These are phyloP conservation scores for Penaeus monodon DNA, from an alignment of 2,888 invertebrate species.

Conservation along the genomic window DNA sequence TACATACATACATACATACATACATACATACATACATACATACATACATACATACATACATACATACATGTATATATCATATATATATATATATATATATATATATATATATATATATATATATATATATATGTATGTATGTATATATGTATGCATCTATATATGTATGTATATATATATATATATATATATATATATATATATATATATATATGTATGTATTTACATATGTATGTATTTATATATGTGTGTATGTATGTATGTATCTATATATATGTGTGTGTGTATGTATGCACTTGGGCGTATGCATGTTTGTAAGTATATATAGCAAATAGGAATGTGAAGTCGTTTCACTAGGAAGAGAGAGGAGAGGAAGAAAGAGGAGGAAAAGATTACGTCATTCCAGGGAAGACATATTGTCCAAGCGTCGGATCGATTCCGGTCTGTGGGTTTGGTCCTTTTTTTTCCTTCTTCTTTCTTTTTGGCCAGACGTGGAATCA, in stretches of 20 bases:
- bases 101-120: background rate
- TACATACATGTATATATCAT: background rate
- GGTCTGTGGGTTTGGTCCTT: too few relatives aligned
- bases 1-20: background rate
- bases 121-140: constrained; percentile 3
- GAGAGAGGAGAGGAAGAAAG: too few relatives aligned
- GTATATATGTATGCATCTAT: background rate
- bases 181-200: background rate
- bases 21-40: background rate
- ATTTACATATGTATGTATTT: background rate
- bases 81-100: background rate
- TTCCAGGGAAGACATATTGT: too few relatives aligned
- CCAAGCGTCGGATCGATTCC: too few relatives aligned
- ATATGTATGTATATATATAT: background rate
- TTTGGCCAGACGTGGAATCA: too few relatives aligned
- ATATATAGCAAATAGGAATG: too few relatives aligned
- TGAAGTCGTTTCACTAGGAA: too few relatives aligned
- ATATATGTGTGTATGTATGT: background rate
- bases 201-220: background rate
- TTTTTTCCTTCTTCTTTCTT: too few relatives aligned
- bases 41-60: background rate
- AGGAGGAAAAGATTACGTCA: too few relatives aligned
- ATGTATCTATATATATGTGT: background rate
- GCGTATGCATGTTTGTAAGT: background rate
- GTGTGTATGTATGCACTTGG: background rate